Evolutionary conservation across 2,888 invertebrate genomes (phyloP).

Genomic region (Thera britannica): DNA sequence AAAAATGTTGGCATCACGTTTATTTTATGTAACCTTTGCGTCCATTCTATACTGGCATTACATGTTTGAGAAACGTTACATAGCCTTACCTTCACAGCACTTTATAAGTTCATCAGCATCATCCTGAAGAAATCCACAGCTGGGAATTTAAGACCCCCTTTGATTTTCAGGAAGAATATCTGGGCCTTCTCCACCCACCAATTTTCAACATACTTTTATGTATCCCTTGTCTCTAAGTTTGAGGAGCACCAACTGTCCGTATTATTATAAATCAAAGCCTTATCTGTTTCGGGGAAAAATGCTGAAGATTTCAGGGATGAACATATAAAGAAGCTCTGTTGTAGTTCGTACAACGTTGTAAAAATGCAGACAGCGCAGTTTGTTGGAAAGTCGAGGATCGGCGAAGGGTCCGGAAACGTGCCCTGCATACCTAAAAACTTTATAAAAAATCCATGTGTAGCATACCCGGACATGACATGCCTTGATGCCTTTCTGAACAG

Average conservation of each 20-base stretch:
- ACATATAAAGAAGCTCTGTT: conserved; percentile 40
- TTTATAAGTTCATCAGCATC: too few species aligned
- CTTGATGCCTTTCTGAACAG: conserved; percentile 17
- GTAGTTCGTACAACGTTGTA: conserved; percentile 39
- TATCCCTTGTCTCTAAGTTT: not conserved
- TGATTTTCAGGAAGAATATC: too few species aligned
- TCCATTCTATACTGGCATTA: too few species aligned
- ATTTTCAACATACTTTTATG: too few species aligned
- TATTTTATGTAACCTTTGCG: too few species aligned
- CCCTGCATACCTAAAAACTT: conserved; percentile 66
- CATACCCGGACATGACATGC: conserved; percentile 15
- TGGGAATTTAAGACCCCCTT: too few species aligned
- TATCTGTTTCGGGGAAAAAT: conserved; percentile 27
- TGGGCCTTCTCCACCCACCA: too few species aligned
- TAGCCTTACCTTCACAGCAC: too few species aligned
- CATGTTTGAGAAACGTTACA: too few species aligned
- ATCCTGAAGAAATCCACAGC: too few species aligned
- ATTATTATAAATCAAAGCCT: conserved; percentile 23
- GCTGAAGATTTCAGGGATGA: conserved; percentile 35
- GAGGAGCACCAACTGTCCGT: conserved; percentile 16
- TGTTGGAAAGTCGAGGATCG: conserved; percentile 61
- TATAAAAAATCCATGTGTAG: conserved; percentile 64
- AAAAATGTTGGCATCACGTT: too few species aligned
- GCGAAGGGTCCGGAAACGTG: conserved; percentile 61
- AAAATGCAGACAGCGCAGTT: conserved; percentile 70